Conservation (phyloP, 2,113 vertebrate genomes). For the Cheilinus undulatus region DNA sequence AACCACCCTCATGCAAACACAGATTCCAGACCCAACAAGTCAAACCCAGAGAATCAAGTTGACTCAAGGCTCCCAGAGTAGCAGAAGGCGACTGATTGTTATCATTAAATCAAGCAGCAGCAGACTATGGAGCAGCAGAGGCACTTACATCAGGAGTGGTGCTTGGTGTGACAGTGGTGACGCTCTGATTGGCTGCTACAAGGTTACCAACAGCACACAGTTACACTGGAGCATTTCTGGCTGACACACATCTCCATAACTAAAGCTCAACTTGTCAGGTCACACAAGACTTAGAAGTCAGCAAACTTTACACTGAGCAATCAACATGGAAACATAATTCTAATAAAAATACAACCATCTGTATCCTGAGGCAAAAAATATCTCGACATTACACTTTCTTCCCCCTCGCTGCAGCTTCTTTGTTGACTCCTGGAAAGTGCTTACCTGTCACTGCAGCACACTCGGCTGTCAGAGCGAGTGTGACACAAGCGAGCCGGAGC, state of each 20-base stretch:
- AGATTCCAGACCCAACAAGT: conserved; percentile 14
- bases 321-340: conserved; percentile 67
- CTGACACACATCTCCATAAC: conserved; percentile 49
- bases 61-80: conserved; percentile 20
- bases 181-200: conserved; percentile 49
- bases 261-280: conserved; percentile 49
- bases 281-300: conserved; percentile 58
- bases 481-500: conserved; percentile 68
- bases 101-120: conserved; percentile 35
- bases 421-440: conserved; percentile 76
- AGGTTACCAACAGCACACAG: conserved; percentile 56
- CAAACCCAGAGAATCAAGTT: not conserved
- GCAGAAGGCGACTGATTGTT: conserved; percentile 42
- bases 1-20: conserved; percentile 23
- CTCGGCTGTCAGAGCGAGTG: conserved; percentile 72
- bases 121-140: conserved; percentile 10
- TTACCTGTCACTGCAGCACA: conserved; percentile 77
- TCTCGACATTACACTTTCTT: conserved; percentile 57
- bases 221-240: conserved; percentile 17
- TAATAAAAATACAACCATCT: conserved; percentile 68
- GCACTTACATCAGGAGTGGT: conserved; percentile 56
- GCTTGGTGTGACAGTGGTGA: conserved; percentile 48
- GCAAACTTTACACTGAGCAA: conserved; percentile 70
- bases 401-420: conserved; percentile 58
- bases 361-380: conserved; percentile 71